Evolutionary conservation across 1,140 invertebrate species (phyloP), one percentile per base, ranked within the genome.

Genomic region (Sinella curviseta): DNA sequence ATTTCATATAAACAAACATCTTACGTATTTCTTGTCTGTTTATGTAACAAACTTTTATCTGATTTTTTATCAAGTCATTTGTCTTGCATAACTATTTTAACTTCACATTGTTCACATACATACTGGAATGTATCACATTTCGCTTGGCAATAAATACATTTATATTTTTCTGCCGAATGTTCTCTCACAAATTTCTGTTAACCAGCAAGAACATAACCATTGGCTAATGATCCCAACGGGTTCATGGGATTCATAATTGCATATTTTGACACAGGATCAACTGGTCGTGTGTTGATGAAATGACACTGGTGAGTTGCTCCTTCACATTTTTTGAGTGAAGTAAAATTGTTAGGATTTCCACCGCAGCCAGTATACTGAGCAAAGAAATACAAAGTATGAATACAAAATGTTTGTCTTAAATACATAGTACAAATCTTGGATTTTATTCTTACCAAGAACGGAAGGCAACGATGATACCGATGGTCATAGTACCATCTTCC

Each of bases 401-500:
- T 48, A 20, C 20, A 48, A 48, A 20, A 20, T 48, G 39, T 14
- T 26, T 26, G 14, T 17, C 8, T 14, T 60, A 60, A 12, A 14
- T 60, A 26, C 24, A 60, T 3, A n/a, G 57, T 60, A 60, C 57
- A 48, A n/a, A 48, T 48, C 4, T 48, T 17, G 24, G 8, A 26
- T 26, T 16, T 60, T 3, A 60, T 31, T 31, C 65, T 30, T 31
- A 70, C 65, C 65, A 70, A 33, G 31, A 70, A 70, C 31, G 65
- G 65, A 70, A 70, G 65, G n/a, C 65, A 70, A 30, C 65, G 65
- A 30, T 70, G 65, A n/a, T 70, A 70, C 14, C 65, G 8, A n/a
- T 31, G 24, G 24, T 70, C 65, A 70, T 70, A 70, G 31, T 70
- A 70, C 65, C 65, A 70, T 70, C 65, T 70, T 30, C 65, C 65